Percentiles rank a stretch among this genome's conserved stretches.
These are phyloP conservation scores for Tupaia chinensis DNA, from an alignment of 2,113 vertebrate species.

Conservation along the genomic window DNA sequence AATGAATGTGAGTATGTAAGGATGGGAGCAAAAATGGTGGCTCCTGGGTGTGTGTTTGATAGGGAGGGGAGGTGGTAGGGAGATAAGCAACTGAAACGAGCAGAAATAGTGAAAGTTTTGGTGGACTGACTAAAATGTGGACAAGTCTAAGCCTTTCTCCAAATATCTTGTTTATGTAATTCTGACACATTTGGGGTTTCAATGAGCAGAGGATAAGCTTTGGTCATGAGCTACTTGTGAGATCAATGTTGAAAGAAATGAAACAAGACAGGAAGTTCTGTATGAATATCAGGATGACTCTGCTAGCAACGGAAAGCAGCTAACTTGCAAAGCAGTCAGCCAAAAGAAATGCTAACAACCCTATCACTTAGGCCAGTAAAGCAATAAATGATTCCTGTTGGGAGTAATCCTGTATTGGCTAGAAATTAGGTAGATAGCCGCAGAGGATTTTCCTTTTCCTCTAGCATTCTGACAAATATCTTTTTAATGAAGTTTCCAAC, in stretches of 20 bases:
- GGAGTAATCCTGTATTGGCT: conserved; percentile 63
- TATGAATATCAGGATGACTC: conserved; percentile 61
- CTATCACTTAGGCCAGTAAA: conserved; percentile 71
- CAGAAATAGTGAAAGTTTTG: background rate
- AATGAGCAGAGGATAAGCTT: background rate
- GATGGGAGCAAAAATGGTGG: background rate
- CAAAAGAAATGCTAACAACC: conserved; percentile 67
- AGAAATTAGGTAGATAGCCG: conserved; percentile 68
- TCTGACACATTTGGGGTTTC: conserved; percentile 16
- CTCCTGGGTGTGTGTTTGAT: background rate
- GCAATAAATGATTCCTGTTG: conserved; percentile 68
- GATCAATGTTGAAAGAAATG: conserved; percentile 65
- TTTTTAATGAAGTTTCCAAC: conserved; percentile 76
- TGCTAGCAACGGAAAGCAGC: conserved; percentile 53
- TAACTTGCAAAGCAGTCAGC: conserved; percentile 63
- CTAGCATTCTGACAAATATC: conserved; percentile 62
- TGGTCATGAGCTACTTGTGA: background rate
- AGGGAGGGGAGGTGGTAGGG: accelerated
- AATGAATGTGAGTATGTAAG: background rate
- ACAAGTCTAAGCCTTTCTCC: background rate
- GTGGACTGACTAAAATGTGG: background rate
- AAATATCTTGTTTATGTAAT: conserved; percentile 4
- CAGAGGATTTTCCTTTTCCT: conserved; percentile 52
- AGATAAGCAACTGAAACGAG: background rate
- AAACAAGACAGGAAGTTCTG: conserved; percentile 49